A percentile compares a stretch with the other conserved stretches of the same genome.
These are phyloP conservation scores for Penaeus japonicus DNA, from an alignment of 1,140 invertebrate species.

Conservation along the genomic window DNA sequence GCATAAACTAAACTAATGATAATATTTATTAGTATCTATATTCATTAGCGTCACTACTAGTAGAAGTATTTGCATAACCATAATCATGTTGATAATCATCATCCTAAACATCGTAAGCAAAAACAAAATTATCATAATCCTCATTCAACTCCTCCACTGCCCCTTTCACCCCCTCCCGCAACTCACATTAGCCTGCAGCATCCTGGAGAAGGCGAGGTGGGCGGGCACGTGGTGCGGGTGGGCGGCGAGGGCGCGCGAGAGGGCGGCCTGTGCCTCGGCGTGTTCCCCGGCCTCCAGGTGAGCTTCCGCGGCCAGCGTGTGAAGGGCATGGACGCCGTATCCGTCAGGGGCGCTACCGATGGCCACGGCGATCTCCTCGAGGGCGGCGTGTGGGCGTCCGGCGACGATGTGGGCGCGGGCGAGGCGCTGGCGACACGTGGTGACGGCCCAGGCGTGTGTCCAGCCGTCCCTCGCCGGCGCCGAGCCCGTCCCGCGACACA, in stretches of 20 bases:
- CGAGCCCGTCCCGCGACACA: slow-evolving; percentile 34
- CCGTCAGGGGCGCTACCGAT: slow-evolving; percentile 37
- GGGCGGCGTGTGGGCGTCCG: slow-evolving; percentile 29
- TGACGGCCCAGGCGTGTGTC: slow-evolving; percentile 53
- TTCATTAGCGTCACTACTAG: too few species aligned
- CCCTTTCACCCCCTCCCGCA: neutral
- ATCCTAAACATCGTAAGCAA: too few species aligned
- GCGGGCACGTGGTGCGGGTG: slow-evolving; percentile 88
- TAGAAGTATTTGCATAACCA: too few species aligned
- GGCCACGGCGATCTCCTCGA: slow-evolving; percentile 40
- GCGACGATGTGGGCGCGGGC: slow-evolving; percentile 44
- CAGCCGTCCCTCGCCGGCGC: slow-evolving; percentile 53
- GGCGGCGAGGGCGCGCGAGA: slow-evolving; percentile 78
- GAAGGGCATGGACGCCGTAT: slow-evolving; percentile 67
- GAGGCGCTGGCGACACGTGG: slow-evolving; percentile 52
- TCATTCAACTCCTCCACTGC: neutral
- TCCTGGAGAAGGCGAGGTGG: slow-evolving; percentile 89
- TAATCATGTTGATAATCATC: too few species aligned
- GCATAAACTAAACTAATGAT: too few species aligned
- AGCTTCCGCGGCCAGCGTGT: slow-evolving; percentile 86
- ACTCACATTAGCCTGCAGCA: slow-evolving; percentile 87
- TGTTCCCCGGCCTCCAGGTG: slow-evolving; percentile 80
- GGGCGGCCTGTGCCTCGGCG: slow-evolving; percentile 84
- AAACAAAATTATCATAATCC: too few species aligned
- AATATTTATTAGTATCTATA: too few species aligned